These are phyloP conservation scores for Gopherus evgoodei DNA, from an alignment of 2,113 vertebrate genomes.

Conservation along the genomic window DNA sequence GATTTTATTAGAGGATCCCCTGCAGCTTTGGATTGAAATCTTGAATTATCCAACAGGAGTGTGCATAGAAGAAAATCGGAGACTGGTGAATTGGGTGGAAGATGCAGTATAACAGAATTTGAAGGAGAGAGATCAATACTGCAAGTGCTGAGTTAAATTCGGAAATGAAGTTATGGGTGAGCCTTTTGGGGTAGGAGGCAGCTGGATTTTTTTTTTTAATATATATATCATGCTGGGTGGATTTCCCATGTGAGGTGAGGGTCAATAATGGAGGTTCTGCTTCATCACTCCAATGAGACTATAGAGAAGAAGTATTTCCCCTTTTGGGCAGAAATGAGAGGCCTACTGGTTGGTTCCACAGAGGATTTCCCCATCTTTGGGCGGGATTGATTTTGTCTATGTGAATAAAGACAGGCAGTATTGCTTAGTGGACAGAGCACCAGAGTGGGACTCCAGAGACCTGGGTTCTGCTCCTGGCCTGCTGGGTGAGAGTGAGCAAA, in stretches of 20 bases:
- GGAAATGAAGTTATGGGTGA: neutral
- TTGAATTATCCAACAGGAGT: constrained; percentile 38
- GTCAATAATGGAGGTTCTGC: neutral
- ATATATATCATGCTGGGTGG: neutral
- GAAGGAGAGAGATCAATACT: neutral
- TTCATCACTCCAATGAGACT: neutral
- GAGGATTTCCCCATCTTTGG: neutral
- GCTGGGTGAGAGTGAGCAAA: neutral
- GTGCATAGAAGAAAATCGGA: constrained; percentile 1
- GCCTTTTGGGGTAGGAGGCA: neutral
- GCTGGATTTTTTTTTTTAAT: neutral
- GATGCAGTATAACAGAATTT: neutral
- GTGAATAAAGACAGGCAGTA: neutral
- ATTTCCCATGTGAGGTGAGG: neutral
- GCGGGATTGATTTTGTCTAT: neutral
- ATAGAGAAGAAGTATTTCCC: neutral
- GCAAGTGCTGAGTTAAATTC: neutral
- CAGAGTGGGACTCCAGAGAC: neutral
- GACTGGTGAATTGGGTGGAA: neutral
- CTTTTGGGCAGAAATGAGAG: neutral
- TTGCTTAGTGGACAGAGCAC: too few species aligned
- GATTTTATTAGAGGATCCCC: constrained; percentile 56
- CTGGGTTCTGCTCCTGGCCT: neutral
- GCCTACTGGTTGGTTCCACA: neutral
- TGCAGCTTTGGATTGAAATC: constrained; percentile 26